phyloP scores from a whole-genome alignment of 2,888 invertebrate species.

The Standfussiana lucernea region DNA sequence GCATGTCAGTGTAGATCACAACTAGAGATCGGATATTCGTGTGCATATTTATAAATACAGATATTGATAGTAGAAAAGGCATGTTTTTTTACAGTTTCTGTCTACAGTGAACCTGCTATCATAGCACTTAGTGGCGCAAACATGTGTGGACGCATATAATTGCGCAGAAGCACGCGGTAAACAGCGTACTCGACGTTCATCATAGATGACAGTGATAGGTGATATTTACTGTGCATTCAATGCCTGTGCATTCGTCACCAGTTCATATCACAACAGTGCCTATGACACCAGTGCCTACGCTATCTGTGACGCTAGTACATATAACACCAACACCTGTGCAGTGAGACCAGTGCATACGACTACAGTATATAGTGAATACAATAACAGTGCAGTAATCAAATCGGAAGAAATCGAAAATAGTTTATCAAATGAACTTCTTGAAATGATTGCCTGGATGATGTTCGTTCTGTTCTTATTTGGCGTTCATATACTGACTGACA shows the following conservation, averaged over 20 bases:
- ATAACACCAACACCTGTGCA: no score
- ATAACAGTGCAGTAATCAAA: background rate
- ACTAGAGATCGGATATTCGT: no score
- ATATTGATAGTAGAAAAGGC: no score
- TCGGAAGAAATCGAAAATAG: background rate
- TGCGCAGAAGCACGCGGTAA: background rate
- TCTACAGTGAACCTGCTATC: background rate
- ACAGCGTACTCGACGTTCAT: background rate
- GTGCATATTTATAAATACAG: no score
- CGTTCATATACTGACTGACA: constrained; percentile 3
- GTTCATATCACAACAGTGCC: background rate
- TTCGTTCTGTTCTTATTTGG: background rate
- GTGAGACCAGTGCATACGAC: background rate
- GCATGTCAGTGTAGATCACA: no score
- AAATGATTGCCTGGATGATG: background rate
- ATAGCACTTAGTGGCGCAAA: background rate
- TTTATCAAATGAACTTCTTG: background rate
- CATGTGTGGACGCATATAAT: background rate
- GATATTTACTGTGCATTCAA: no score
- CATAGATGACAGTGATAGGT: constrained; percentile 10
- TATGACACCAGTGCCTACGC: no score
- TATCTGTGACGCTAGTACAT: no score
- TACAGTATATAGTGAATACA: background rate
- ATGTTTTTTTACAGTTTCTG: no score
- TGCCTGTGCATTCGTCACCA: no score